Conservation (phyloP, 2,113 vertebrate genomes). For the Nesogale talazaci region DNA sequence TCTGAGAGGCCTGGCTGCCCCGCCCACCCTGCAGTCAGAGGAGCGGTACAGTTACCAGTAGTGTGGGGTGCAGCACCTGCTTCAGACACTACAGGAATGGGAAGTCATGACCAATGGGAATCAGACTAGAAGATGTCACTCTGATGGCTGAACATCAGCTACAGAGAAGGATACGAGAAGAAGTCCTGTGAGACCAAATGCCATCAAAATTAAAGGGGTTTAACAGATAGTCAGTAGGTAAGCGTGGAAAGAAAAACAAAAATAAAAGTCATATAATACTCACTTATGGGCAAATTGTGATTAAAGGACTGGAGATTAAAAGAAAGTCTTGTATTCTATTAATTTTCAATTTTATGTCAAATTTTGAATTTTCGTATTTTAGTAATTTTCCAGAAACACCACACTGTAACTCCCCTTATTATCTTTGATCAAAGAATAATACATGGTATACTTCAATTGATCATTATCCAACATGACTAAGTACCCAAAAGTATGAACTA, state of each 20-base stretch:
- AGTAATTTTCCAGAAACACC: slow-evolving; percentile 38
- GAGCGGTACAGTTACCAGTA: not conserved
- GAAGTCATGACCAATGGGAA: not conserved
- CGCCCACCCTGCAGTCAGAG: not conserved
- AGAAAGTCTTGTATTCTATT: slow-evolving; percentile 7
- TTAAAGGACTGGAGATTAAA: not conserved
- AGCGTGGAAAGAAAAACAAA: slow-evolving; percentile 18
- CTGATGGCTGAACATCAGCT: not conserved
- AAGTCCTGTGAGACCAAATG: not conserved
- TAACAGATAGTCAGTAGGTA: slow-evolving; percentile 1
- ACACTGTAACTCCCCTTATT: not conserved
- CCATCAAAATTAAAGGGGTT: not conserved
- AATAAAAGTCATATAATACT: slow-evolving; percentile 31
- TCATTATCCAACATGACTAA: not conserved
- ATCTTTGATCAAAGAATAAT: slow-evolving; percentile 49
- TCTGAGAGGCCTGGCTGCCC: not conserved
- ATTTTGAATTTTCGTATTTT: slow-evolving; percentile 42
- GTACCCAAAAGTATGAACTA: not conserved
- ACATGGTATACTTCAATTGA: not conserved
- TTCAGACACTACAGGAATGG: not conserved
- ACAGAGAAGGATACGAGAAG: not conserved
- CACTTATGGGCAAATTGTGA: not conserved
- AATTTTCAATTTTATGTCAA: slow-evolving; percentile 47
- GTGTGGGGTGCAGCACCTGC: not conserved
- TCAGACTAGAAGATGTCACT: not conserved